A percentile compares a stretch with the other conserved stretches of the same genome.
Evolutionary conservation across 2,113 vertebrate species (phyloP).

Genomic region (Menidia beryllina): DNA sequence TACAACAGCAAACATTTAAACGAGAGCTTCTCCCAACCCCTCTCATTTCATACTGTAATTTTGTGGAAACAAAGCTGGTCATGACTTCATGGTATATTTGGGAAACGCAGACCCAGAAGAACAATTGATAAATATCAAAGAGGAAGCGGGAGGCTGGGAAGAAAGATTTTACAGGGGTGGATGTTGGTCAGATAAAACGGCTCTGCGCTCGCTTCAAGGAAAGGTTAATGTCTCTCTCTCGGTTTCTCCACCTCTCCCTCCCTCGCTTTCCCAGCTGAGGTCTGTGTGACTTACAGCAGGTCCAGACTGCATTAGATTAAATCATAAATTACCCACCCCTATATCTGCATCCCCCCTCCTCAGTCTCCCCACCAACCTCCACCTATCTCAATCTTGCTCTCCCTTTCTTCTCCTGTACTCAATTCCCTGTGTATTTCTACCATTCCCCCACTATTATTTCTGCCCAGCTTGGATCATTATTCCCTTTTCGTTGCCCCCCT

Average conservation of each 20-base stretch:
- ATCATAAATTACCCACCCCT: conserved; percentile 97
- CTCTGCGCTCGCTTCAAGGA: conserved; percentile 69
- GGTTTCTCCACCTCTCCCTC: conserved; percentile 67
- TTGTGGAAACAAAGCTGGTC: conserved; percentile 2
- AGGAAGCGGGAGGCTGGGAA: conserved; percentile 31
- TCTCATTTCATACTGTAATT: too few relatives aligned
- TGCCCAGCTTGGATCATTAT: conserved; percentile 73
- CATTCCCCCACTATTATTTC: conserved; percentile 70
- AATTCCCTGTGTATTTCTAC: conserved; percentile 74
- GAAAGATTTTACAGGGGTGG: conserved; percentile 63
- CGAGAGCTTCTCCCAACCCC: too few relatives aligned
- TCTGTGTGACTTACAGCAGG: conserved; percentile 98
- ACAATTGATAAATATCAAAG: conserved; percentile 16
- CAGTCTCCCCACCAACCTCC: conserved; percentile 59
- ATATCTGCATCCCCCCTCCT: conserved; percentile 92
- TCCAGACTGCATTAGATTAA: conserved; percentile 98
- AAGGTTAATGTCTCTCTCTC: conserved; percentile 80
- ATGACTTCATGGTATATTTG: conserved; percentile 29
- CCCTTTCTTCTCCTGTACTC: conserved; percentile 75
- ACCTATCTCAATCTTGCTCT: conserved; percentile 70
- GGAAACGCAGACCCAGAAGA: conserved; percentile 14
- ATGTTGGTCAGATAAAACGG: conserved; percentile 76
- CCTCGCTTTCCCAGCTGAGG: conserved; percentile 81
- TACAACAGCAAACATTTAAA: too few relatives aligned
- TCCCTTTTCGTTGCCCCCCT: conserved; percentile 54